Conservation (phyloP, 2,888 invertebrate genomes). For the Nephrotoma guestfalica region DNA sequence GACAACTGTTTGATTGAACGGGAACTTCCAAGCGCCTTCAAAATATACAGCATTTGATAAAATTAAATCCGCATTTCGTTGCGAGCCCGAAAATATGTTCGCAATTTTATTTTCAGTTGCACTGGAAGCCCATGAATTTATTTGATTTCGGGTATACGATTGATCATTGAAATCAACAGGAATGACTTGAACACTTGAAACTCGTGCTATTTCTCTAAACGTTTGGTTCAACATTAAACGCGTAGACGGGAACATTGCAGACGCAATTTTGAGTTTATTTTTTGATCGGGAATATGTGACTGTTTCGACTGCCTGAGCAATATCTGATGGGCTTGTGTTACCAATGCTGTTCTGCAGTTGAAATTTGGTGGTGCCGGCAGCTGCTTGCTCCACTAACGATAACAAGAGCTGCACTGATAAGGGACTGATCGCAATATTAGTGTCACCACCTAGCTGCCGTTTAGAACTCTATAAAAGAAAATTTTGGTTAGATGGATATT, state of each 20-base stretch:
- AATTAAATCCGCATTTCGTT: conserved; percentile 8
- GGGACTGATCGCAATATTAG: conserved; percentile 15
- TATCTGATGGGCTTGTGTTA: not conserved
- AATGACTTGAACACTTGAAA: conserved; percentile 24
- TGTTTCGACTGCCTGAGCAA: not conserved
- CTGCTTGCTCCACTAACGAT: conserved; percentile 12
- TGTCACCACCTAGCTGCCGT: not conserved
- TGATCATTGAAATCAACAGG: conserved; percentile 37
- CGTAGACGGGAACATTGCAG: conserved; percentile 13
- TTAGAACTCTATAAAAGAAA: not conserved
- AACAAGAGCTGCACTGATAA: conserved; percentile 14
- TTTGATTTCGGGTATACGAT: conserved; percentile 27
- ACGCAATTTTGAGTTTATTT: conserved; percentile 12
- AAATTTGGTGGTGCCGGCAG: conserved; percentile 12
- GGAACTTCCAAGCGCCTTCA: conserved; percentile 17
- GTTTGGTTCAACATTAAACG: conserved; percentile 5
- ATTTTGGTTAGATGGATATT: not conserved
- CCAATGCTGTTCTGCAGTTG: conserved; percentile 12
- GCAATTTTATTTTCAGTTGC: conserved; percentile 42
- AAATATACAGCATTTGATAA: conserved; percentile 17
- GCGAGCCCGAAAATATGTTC: conserved; percentile 26
- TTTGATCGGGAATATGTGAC: not conserved
- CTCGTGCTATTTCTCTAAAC: conserved; percentile 7
- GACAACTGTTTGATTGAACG: conserved; percentile 13
- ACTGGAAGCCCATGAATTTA: conserved; percentile 45